Conservation (phyloP, 2,113 vertebrate genomes). For the Dipodomys stephensi region DNA sequence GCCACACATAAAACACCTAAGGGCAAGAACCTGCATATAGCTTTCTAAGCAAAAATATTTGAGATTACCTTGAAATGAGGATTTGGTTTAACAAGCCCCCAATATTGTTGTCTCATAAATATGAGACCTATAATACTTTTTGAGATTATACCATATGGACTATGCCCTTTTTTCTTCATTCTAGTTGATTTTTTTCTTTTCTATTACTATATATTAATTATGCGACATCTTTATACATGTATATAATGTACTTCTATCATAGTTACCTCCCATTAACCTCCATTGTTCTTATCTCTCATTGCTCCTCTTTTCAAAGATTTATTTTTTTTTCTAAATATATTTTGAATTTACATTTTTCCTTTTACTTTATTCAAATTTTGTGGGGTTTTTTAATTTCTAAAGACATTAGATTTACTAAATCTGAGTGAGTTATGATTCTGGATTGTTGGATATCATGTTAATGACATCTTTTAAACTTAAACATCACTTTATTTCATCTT, state of each 20-base stretch:
- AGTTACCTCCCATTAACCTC: too few relatives aligned
- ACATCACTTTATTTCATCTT: background rate
- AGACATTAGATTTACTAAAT: constrained; percentile 13
- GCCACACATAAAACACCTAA: background rate
- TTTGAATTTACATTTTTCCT: background rate
- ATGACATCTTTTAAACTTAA: constrained; percentile 3
- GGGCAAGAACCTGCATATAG: background rate
- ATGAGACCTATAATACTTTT: background rate
- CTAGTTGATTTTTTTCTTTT: too few relatives aligned
- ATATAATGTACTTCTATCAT: too few relatives aligned
- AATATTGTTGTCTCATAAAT: background rate
- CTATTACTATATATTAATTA: too few relatives aligned
- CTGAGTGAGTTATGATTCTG: background rate
- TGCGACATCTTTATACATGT: too few relatives aligned
- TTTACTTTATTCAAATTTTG: background rate
- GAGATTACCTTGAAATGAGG: background rate
- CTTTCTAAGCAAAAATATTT: background rate
- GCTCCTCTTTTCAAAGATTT: too few relatives aligned
- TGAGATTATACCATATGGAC: background rate
- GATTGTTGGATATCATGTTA: background rate
- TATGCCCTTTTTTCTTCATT: too few relatives aligned
- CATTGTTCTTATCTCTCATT: too few relatives aligned
- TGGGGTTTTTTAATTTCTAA: background rate
- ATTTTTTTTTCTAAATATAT: background rate
- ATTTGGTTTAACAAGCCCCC: background rate